Base-by-base conservation (phyloP, 2,113 vertebrate species). In the Vicugna pacos region DNA sequence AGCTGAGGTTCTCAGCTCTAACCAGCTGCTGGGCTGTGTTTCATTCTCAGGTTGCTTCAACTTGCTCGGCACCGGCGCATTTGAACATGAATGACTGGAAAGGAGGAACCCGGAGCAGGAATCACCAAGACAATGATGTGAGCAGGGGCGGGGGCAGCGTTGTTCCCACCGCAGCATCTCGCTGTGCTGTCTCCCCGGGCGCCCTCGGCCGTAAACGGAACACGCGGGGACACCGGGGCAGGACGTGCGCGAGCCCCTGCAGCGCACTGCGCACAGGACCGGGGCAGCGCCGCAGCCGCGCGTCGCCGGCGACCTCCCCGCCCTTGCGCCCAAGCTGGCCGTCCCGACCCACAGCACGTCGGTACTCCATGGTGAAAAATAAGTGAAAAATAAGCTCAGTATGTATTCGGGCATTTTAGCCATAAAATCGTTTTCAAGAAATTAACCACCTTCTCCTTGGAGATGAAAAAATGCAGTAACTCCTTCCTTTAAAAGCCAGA, bases 271-370 rank as follows among this genome's bases (percentile, higher is more conserved):
- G n/a, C 65, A 8, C 76, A 24, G 35, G n/a, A 58, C 64, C n/a
- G 0, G 8, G 54, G 28, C 0, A 20, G 11, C 28, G 38, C 24
- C 5, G 48, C 38, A 12, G 67, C 35, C 15, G 6, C 30, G 0
- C 9, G 0, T 54, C 3, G 4, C 73, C 6, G 6, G 46, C 17
- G 72, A 6, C 64, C 38, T 14, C 28, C 52, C 9, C 5, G 12
- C 14, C 24, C 82, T 32, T 15, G 56, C 24, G n/a, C 42, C 13
- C 26, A 3, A 11, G 64, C n/a, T 48, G 15, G 52, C 58, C 46
- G 81, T 65, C 90, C 17, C 0, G 42, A 58, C 35, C 8, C 8
- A 8, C 76, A 28, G 15, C 28, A 38, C 20, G 6, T 17, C 0
- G 0, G 38, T 0, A 60, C 38, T 38, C 15, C 7, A 48, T 1